Base-by-base conservation (phyloP, 2,113 vertebrate species). In the Salvelinus fontinalis region DNA sequence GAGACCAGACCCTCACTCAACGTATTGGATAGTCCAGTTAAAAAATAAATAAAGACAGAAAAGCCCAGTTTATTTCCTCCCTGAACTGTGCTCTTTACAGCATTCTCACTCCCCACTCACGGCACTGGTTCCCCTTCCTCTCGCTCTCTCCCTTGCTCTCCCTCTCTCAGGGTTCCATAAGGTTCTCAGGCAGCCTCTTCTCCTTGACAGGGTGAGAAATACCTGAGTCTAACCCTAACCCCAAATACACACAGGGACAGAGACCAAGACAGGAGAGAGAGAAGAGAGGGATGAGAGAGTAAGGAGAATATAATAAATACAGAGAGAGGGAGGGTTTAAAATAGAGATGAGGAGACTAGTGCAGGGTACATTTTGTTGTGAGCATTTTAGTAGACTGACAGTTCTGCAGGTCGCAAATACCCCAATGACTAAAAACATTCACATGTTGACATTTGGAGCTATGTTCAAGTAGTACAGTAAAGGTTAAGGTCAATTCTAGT, bases 161-260 rank as follows among this genome's bases (percentile, higher is more conserved):
- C 31, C 48, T 59, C 71, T 60, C 64, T 24, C 79, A 74, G 83
- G 64, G 85, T 84, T 79, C 88, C 83, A 70, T 83, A 80, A 77
- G 84, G 84, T 80, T 87, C 90, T 79, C 84, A 80, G 80, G 85
- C 80, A 62, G 20, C 1, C 79, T 81, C 71, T 70, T 85, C 73
- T 82, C 87, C 83, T 86, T 91, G 89, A 65, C 84, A 75, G 66
- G 75, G 87, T 93, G 90, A 93, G 89, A 95, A 94, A 94, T 93
- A 89, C 75, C 87, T 84, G 81, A 86, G 79, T 79, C 26, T 76
- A 49, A 75, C n/a, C 71, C 59, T 75, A 80, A 80, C 65, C 22
- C 71, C 69, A 82, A 71, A 83, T 73, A 75, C 67, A 73, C 75
- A 48, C 80, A 73, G 69, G 29, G 14, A 24, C 12, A 76, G 26